These are phyloP conservation scores for Delia radicum DNA, from an alignment of 1,140 invertebrate species.

Conservation along the genomic window DNA sequence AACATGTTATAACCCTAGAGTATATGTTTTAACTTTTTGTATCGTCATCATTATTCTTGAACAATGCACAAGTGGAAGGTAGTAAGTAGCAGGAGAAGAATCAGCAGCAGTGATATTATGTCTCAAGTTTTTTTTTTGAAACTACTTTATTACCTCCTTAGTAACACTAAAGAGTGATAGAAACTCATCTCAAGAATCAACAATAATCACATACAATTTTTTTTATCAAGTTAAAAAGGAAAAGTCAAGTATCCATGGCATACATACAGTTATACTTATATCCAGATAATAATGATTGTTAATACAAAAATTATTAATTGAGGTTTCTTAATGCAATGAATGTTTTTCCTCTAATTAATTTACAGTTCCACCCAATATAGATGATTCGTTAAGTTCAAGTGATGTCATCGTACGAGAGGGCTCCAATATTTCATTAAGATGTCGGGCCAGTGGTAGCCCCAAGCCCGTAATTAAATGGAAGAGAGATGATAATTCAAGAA, in stretches of 20 bases:
- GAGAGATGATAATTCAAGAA: constrained; percentile 80
- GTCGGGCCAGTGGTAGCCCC: constrained; percentile 86
- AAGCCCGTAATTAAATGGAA: constrained; percentile 88
- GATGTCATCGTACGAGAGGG: constrained; percentile 92
- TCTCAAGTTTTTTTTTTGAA: constrained; percentile 2
- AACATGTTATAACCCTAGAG: no score
- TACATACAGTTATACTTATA: no score
- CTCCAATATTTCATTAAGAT: constrained; percentile 82
- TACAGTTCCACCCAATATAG: constrained; percentile 88
- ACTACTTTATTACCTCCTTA: constrained; percentile 18
- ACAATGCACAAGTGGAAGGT: no score
- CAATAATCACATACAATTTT: not conserved
- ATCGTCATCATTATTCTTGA: no score
- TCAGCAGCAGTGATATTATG: not conserved
- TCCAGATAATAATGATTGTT: not conserved
- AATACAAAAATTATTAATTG: not conserved
- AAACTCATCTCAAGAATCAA: constrained; percentile 16
- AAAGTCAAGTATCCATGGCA: not conserved
- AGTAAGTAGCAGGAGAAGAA: no score
- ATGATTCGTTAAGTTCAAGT: constrained; percentile 84
- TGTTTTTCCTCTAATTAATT: constrained; percentile 36
- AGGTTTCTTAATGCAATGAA: not conserved
- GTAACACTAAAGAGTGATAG: constrained; percentile 7
- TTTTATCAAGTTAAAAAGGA: not conserved
- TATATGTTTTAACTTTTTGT: no score